Base-by-base conservation (phyloP, 2,797 vertebrate genomes). In the Botia almorhae region DNA sequence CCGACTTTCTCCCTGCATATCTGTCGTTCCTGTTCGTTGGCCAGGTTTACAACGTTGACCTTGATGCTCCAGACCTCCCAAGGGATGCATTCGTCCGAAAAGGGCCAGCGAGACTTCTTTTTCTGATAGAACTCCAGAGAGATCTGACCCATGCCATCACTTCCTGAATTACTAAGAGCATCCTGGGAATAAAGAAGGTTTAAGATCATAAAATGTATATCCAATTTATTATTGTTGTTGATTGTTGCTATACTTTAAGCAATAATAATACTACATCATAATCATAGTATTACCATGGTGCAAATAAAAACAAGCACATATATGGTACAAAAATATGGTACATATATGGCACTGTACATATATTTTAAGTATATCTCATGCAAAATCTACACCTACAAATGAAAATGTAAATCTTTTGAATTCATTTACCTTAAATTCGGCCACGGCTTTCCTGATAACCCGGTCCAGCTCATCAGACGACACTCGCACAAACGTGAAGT, bases 51-150 rank as follows among this genome's bases (percentile, higher is more conserved):
- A n/a, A 99, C 96, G 0, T 98, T 98, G 77, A 99, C 97, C 89
- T 98, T 99, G 88, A 99, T 95, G 64, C 96, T 97, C 98, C 98
- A 99, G 69, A 99, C 95, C 82, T 99, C 98, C 98, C 98, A 99
- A 0, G 96, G 98, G 82, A 99, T 99, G 79, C 98, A 98, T 88
- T 99, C 98, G 0, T 99, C 98, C 0, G 98, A 97, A 87, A 99
- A 99, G 0, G 97, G 98, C 98, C 98, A 99, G 3, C 98, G 96
- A 0, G 98, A 99, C 74, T 99, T 99, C 89, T 99, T 99, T 91
- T 99, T 99, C 94, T 99, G 98, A 88, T 97, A 99, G 89, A 99
- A 99, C 89, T 99, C 98, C 90, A 99, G 85, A 0, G 98, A 99
- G 88, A 99, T 97, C 85, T 99, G 98, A 0, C 98, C 98, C 88